These are phyloP conservation scores for Chrysochloris asiatica DNA, from an alignment of 2,113 vertebrate species.

Conservation along the genomic window DNA sequence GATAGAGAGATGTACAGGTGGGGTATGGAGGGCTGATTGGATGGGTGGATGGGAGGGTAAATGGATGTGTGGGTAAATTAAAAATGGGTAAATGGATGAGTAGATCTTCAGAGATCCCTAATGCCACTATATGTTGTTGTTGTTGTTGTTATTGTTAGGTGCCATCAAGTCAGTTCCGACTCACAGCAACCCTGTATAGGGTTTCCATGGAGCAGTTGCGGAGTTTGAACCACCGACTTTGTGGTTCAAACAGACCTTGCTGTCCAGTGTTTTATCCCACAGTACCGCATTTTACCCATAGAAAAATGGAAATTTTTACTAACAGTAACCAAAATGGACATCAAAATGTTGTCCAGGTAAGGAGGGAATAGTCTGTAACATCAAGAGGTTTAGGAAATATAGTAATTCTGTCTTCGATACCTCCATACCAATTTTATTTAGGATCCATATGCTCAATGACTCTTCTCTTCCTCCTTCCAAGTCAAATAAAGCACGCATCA, in stretches of 20 bases:
- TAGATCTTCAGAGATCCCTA: background rate
- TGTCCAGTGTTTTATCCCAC: no score
- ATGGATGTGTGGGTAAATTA: no score
- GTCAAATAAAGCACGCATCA: slow-evolving; percentile 70
- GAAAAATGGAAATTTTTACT: background rate
- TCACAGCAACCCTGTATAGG: no score
- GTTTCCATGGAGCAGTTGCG: no score
- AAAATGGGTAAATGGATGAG: background rate
- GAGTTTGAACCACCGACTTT: no score
- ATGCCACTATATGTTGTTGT: background rate
- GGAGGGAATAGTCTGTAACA: slow-evolving; percentile 1
- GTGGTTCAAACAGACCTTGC: no score
- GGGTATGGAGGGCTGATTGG: no score
- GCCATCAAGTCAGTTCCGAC: no score
- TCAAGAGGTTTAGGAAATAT: background rate
- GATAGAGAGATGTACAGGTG: no score
- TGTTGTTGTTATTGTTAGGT: no score
- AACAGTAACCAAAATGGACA: slow-evolving; percentile 50
- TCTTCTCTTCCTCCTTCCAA: slow-evolving; percentile 39
- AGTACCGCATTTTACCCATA: background rate
- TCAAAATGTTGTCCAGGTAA: slow-evolving; percentile 44
- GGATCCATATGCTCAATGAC: background rate
- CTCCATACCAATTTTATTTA: slow-evolving; percentile 1
- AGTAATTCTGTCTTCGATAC: slow-evolving; percentile 25
- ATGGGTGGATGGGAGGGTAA: background rate